Conservation (phyloP, 2,113 vertebrate species). For the Todiramphus chloris region DNA sequence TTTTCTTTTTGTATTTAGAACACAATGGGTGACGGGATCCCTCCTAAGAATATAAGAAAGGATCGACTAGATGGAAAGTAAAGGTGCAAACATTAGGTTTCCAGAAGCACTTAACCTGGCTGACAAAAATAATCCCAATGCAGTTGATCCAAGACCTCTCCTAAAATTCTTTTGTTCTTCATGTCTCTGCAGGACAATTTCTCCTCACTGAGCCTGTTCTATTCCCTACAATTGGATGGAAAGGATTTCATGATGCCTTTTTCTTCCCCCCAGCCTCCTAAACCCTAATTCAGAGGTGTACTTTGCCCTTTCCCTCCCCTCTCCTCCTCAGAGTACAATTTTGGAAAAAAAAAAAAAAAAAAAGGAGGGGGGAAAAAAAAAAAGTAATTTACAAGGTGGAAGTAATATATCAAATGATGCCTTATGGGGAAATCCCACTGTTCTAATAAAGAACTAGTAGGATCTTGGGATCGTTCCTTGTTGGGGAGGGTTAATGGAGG, state of each 20-base stretch:
- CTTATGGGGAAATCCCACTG: conserved; percentile 51
- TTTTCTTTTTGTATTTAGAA: background rate
- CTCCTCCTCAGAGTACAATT: background rate
- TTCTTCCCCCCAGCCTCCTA: background rate
- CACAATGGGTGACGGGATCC: background rate
- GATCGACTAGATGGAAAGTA: background rate
- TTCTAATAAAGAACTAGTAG: conserved; percentile 50
- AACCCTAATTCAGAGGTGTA: background rate
- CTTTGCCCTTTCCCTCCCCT: background rate
- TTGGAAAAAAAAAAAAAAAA: no score
- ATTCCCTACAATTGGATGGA: background rate
- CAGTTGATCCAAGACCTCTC: background rate
- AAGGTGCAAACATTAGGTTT: background rate
- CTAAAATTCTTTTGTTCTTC: background rate
- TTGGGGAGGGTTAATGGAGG: conserved; percentile 52
- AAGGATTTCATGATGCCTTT: background rate
- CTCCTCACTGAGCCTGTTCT: background rate
- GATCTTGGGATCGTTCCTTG: conserved; percentile 23
- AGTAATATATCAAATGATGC: conserved; percentile 55
- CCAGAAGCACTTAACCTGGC: background rate
- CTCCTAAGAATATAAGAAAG: background rate
- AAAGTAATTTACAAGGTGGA: conserved; percentile 42
- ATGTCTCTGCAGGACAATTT: background rate
- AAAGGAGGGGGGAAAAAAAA: background rate
- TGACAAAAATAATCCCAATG: background rate